A percentile compares a stretch with the other conserved stretches of the same genome.
Conservation (phyloP, 2,113 vertebrate genomes). For the Chaetops frenatus region DNA sequence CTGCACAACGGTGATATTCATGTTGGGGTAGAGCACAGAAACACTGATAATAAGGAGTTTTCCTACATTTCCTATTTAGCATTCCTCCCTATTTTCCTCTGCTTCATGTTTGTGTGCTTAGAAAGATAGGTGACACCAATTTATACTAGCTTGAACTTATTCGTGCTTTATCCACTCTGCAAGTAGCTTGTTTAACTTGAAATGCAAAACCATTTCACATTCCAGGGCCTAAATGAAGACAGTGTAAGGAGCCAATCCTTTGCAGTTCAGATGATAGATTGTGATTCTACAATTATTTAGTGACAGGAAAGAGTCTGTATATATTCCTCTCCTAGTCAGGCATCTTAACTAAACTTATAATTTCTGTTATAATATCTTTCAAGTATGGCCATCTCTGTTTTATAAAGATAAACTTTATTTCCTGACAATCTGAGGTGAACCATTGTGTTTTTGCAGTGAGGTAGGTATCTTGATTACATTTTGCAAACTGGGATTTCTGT, state of each 20-base stretch:
- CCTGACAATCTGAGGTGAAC: background rate
- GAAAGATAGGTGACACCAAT: background rate
- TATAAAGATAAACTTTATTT: background rate
- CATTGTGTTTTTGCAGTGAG: background rate
- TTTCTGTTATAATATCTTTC: background rate
- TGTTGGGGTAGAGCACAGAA: background rate
- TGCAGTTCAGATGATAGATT: background rate
- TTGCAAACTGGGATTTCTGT: background rate
- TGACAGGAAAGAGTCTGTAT: background rate
- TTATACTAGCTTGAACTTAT: background rate
- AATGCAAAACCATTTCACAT: constrained; percentile 1
- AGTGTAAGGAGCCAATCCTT: background rate
- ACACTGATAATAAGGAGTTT: background rate
- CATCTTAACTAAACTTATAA: background rate
- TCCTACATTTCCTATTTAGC: background rate
- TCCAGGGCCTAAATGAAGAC: background rate
- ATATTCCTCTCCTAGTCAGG: background rate
- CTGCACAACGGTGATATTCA: background rate
- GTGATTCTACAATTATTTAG: background rate
- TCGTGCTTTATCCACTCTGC: background rate
- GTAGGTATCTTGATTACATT: background rate
- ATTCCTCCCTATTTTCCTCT: background rate
- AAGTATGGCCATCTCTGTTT: background rate
- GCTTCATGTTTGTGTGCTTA: background rate
- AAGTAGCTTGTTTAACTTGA: background rate